Percentiles rank a stretch among this genome's conserved stretches.
Conservation (phyloP, 2,888 invertebrate genomes). For the Rhopalosiphum nymphaeae region DNA sequence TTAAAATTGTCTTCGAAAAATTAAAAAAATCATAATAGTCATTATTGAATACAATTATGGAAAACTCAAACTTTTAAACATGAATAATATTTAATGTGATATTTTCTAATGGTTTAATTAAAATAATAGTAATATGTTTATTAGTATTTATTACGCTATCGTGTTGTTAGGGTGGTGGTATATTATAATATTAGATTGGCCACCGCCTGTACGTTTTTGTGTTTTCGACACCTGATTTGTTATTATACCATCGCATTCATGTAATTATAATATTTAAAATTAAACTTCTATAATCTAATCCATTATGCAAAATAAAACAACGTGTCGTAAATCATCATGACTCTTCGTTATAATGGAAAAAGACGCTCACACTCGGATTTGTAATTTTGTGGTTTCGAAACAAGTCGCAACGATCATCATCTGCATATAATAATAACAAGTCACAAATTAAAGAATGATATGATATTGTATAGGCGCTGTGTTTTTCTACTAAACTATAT, state of each 20-base stretch:
- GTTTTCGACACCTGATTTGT: constrained; percentile 55
- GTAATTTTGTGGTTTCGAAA: constrained; percentile 47
- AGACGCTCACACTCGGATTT: not conserved
- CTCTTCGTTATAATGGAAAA: constrained; percentile 35
- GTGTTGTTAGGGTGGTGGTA: not conserved
- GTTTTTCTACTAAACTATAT: not conserved
- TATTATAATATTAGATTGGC: not conserved
- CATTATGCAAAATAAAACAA: constrained; percentile 42
- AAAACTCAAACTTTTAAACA: not conserved
- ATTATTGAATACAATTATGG: not conserved
- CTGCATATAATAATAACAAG: not conserved
- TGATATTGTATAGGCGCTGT: not conserved
- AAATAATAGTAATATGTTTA: constrained; percentile 19
- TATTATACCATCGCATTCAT: constrained; percentile 16
- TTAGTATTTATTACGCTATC: not conserved
- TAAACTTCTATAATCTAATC: constrained; percentile 46
- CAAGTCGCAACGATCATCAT: not conserved
- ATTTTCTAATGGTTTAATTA: not conserved
- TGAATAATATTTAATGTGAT: not conserved
- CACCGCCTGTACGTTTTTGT: constrained; percentile 4
- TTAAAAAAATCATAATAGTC: not conserved
- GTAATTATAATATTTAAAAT: constrained; percentile 60
- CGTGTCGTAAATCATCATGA: constrained; percentile 53
- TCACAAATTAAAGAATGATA: constrained; percentile 7
- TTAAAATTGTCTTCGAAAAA: not conserved